Percentiles rank a stretch among this genome's conserved stretches.
phyloP scores from a whole-genome alignment of 2,797 vertebrate genomes.

The Petrocephalus sullivani region DNA sequence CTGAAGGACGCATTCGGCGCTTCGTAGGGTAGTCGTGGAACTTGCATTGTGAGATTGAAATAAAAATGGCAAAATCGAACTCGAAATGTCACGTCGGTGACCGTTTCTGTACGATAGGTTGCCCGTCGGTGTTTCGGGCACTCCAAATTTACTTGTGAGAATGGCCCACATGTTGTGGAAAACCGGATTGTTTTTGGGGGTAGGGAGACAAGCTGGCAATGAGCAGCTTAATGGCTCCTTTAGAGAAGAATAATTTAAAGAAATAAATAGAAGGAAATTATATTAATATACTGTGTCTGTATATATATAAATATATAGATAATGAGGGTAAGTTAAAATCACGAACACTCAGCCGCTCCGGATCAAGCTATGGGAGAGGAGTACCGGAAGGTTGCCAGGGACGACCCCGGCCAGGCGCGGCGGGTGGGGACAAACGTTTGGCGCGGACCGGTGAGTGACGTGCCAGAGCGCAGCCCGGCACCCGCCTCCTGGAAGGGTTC shows the following conservation, averaged over 20 bases:
- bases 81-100: neutral
- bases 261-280: neutral
- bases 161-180: neutral
- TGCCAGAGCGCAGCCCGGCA: slow-evolving; percentile 56
- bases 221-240: neutral
- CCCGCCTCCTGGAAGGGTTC: slow-evolving; percentile 46
- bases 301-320: too few species aligned
- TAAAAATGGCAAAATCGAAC: neutral
- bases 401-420: slow-evolving; percentile 44
- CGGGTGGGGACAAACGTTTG: slow-evolving; percentile 56
- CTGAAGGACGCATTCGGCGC: neutral
- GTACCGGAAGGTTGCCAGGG: slow-evolving; percentile 44
- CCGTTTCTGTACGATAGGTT: neutral
- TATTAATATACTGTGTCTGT: too few species aligned
- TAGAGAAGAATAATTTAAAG: too few species aligned
- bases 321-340: neutral
- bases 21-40: neutral
- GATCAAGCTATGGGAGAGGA: slow-evolving; percentile 16
- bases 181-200: neutral
- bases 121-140: neutral
- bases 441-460: slow-evolving; percentile 36
- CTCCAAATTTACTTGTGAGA: neutral
- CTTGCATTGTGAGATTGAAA: neutral
- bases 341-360: slow-evolving; percentile 35
- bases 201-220: neutral